Conservation (phyloP, 2,113 vertebrate species). For the Carollia perspicillata region DNA sequence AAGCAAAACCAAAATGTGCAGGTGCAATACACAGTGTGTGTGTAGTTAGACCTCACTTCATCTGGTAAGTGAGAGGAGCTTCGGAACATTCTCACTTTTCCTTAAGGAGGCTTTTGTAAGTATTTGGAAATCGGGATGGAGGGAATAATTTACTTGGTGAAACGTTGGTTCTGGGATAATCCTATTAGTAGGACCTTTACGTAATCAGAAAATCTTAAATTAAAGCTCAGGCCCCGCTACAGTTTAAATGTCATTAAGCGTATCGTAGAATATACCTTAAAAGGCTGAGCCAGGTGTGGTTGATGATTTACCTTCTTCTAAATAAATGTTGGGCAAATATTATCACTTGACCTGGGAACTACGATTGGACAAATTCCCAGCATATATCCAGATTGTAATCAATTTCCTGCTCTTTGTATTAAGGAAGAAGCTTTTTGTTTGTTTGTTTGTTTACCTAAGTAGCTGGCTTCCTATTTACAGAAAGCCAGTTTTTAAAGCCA, state of each 20-base stretch:
- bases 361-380: background rate
- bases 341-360: slow-evolving; percentile 31
- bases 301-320: slow-evolving; percentile 51
- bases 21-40: background rate
- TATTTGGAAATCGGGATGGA: background rate
- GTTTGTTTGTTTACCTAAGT: background rate
- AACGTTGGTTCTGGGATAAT: background rate
- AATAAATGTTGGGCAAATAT: background rate
- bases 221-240: background rate
- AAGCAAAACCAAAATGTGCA: slow-evolving; percentile 40
- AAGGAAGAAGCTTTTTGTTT: background rate
- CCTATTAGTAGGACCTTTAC: background rate
- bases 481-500: background rate
- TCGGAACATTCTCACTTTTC: background rate
- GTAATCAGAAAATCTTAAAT: background rate
- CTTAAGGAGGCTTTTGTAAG: background rate
- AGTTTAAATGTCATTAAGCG: background rate
- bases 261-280: background rate
- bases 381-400: background rate
- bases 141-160: background rate
- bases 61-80: background rate
- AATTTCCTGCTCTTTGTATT: background rate
- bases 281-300: background rate
- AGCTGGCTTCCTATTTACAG: background rate
- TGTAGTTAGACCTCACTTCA: background rate